Base-by-base conservation (phyloP, 2,797 vertebrate species). In the Natrix natrix region DNA sequence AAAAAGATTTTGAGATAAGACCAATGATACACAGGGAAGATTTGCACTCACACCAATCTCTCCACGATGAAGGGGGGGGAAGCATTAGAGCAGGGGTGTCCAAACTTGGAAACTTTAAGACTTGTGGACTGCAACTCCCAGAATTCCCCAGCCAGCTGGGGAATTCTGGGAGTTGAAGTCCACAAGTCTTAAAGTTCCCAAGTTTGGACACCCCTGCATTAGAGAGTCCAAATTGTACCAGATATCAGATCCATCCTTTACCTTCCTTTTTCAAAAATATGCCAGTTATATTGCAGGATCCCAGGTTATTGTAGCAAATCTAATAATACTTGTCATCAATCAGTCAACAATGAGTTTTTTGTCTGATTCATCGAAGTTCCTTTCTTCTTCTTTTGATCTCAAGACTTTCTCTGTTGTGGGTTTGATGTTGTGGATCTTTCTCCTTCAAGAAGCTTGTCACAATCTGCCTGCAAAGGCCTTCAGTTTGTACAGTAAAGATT, bases 31-130 rank as follows among this genome's bases (percentile, higher is more conserved):
- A 14, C 13, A 32, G 14, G 54, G 13, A n/a, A 22, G 48, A 5
- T 24, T 91, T 83, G 48, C 14, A 14, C 4, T 24, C 54, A 78
- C 1, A 26, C 22, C 32, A 14, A 13, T 43, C 13, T 43, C 8
- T 92, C n/a, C 3, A 0, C 0, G 0, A 0, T 0, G 74, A 26
- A 37, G 54, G 91, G 17, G 4, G 16, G 48, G 5, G 3, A 2
- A 0, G 0, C 22, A 12, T 3, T 88, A 8, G 86, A 22, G 14
- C n/a, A n/a, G n/a, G n/a, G n/a, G n/a, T n/a, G n/a, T n/a, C n/a
- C n/a, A n/a, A n/a, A n/a, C n/a, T n/a, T n/a, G n/a, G n/a, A n/a
- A n/a, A n/a, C n/a, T n/a, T n/a, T n/a, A n/a, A n/a, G n/a, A n/a
- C n/a, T n/a, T n/a, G n/a, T n/a, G n/a, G n/a, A n/a, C n/a, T n/a